Conservation (phyloP, 2,797 vertebrate species). For the Lepilemur ruficaudatus region DNA sequence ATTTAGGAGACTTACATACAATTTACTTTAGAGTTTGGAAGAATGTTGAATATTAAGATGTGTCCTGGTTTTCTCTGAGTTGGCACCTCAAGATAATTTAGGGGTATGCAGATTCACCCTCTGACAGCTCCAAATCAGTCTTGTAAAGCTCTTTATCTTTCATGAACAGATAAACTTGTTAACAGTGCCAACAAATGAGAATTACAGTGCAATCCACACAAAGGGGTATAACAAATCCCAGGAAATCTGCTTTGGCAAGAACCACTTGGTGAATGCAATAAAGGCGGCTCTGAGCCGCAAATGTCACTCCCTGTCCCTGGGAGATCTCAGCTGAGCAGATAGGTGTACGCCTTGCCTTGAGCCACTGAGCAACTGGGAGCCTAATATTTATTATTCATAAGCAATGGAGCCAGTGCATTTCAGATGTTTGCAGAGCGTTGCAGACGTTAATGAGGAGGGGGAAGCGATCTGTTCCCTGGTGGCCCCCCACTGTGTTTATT, state of each 20-base stretch:
- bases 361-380: background rate
- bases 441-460: constrained; percentile 48
- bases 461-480: background rate
- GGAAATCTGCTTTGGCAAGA: background rate
- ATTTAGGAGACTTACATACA: background rate
- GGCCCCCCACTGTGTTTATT: constrained; percentile 32
- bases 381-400: constrained; percentile 59
- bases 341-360: background rate
- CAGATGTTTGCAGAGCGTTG: background rate
- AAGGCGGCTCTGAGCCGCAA: background rate
- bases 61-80: background rate
- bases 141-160: background rate
- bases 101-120: background rate
- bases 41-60: background rate
- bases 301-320: background rate
- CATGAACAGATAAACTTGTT: background rate
- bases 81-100: background rate
- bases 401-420: background rate
- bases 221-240: background rate
- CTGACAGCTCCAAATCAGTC: background rate
- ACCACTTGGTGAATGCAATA: background rate
- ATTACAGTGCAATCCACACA: background rate
- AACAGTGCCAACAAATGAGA: background rate
- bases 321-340: background rate
- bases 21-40: background rate